Percentiles rank a stretch among this genome's conserved stretches.
Conservation (phyloP, 2,113 vertebrate species). For the Scalopus aquaticus region DNA sequence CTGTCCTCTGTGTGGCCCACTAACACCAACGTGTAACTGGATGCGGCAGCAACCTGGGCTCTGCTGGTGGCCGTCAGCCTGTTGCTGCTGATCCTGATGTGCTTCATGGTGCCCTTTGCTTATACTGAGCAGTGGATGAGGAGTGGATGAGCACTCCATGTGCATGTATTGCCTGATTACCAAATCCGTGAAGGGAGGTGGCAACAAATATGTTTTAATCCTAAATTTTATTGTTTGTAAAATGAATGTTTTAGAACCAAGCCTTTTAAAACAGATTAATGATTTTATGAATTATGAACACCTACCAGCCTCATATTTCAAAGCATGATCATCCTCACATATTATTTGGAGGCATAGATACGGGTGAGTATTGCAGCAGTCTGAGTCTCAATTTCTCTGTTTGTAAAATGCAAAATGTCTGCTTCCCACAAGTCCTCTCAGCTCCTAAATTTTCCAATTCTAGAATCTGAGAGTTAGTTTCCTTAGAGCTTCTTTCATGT, state of each 20-base stretch:
- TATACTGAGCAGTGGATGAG: no score
- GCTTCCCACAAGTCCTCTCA: neutral
- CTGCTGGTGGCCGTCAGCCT: no score
- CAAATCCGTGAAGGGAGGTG: no score
- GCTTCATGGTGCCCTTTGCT: no score
- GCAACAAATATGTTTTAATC: no score
- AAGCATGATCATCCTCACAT: neutral
- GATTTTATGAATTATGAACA: neutral
- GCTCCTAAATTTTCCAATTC: neutral
- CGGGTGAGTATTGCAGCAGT: neutral
- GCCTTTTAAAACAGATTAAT: neutral
- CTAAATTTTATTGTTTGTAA: neutral
- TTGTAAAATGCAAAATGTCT: neutral
- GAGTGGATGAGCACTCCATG: no score
- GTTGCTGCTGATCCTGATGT: no score
- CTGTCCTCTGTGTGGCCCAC: conserved; percentile 95
- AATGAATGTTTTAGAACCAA: neutral
- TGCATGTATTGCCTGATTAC: no score
- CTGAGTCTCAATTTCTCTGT: neutral
- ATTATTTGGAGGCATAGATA: neutral
- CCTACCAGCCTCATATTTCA: neutral
- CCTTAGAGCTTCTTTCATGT: conserved; percentile 53
- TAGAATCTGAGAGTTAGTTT: conserved; percentile 20
- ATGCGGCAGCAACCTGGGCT: conserved; percentile 91
- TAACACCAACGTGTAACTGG: conserved; percentile 94